These are phyloP conservation scores for Indicator maculatus DNA, from an alignment of 2,113 vertebrate genomes.

Conservation along the genomic window DNA sequence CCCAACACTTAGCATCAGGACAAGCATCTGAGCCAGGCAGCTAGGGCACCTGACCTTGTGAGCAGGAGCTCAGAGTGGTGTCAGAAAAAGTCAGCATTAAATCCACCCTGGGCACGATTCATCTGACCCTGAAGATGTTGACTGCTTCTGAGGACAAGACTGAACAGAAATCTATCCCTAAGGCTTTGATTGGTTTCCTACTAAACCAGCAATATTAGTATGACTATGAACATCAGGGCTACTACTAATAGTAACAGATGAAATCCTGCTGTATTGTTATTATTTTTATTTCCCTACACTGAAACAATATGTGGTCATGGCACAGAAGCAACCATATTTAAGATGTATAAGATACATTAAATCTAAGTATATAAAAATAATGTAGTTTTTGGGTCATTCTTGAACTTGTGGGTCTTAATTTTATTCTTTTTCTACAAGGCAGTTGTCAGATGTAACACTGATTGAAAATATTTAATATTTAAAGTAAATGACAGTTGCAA, in stretches of 20 bases:
- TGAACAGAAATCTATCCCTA: neutral
- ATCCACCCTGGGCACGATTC: neutral
- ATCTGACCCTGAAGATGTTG: neutral
- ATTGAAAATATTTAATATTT: neutral
- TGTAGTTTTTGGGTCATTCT: neutral
- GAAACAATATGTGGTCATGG: neutral
- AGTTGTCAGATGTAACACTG: neutral
- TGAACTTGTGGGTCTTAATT: neutral
- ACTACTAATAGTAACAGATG: neutral
- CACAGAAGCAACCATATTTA: neutral
- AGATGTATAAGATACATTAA: neutral
- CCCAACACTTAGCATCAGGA: constrained; percentile 6
- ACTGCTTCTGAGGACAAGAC: neutral
- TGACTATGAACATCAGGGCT: neutral
- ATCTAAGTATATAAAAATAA: neutral
- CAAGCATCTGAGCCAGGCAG: constrained; percentile 13
- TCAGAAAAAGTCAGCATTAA: neutral
- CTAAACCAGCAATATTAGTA: neutral
- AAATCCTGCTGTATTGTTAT: neutral
- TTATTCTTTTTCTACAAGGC: neutral
- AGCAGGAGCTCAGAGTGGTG: neutral
- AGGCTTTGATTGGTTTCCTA: neutral
- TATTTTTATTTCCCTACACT: neutral
- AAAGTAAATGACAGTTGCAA: neutral
- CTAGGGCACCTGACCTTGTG: neutral